phyloP scores from a whole-genome alignment of 2,888 invertebrate species.

The Chirona hameri region DNA sequence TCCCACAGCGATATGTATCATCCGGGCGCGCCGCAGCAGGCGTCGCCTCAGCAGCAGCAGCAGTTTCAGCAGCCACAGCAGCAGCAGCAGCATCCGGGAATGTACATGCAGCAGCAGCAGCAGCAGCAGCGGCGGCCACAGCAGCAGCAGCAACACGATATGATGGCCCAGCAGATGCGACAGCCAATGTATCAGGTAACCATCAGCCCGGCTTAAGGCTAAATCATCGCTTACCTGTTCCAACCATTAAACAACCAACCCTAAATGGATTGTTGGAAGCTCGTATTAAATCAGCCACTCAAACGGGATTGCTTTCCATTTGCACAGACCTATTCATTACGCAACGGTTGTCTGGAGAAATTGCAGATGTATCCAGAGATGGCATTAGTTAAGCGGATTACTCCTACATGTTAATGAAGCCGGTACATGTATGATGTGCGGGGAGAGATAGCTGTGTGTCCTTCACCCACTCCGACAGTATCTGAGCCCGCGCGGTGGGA shows the following conservation, averaged over 20 bases:
- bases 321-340: background rate
- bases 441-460: no score
- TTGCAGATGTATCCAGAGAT: background rate
- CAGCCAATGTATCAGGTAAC: slow-evolving; percentile 8
- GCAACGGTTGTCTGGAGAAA: background rate
- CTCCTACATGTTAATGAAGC: no score
- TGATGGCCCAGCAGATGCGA: background rate
- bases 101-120: slow-evolving; percentile 40
- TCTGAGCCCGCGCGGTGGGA: no score
- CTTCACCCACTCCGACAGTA: no score
- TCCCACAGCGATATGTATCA: background rate
- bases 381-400: no score
- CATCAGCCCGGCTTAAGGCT: background rate
- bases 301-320: background rate
- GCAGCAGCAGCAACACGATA: slow-evolving; percentile 40
- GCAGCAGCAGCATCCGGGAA: background rate
- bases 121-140: slow-evolving; percentile 41
- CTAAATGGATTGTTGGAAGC: no score
- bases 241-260: no score
- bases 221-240: background rate
- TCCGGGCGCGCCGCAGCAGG: background rate
- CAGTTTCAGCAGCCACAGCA: background rate
- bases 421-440: no score
- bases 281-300: background rate
- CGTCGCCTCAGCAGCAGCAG: background rate